Evolutionary conservation across 2,888 invertebrate species (phyloP), one percentile per base, ranked within the genome.

Genomic region (Ornithoptera priamus): DNA sequence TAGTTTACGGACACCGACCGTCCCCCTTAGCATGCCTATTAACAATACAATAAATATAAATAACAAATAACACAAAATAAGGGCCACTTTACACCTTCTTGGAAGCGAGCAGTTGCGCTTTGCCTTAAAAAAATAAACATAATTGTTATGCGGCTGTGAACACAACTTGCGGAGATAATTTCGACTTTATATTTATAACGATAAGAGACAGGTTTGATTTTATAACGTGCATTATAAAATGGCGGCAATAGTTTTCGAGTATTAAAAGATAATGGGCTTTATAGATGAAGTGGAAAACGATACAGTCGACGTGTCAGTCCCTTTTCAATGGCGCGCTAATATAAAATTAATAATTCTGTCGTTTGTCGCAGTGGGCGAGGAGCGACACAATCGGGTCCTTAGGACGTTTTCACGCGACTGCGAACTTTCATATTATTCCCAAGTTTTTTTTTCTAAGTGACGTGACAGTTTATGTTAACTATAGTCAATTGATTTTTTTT

Each of bases 21-120:
- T 85, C 83, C 87, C 83, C 88, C 87, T 86, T 86, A 86, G 85
- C 89, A 87, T 87, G 90, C 90, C 88, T 91, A 92, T 92, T 92
- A 92, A 92, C 90, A 92, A 92, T 90, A 92, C 90, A 92, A 91
- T 91, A 88, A 92, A 90, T 70, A 90, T 91, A 92, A 92, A 89
- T 90, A 89, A 87, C 88, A 90, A 86, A 86, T 85, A 86, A 85
- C 82, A 84, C 80, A 84, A 90, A 89, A 87, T 86, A 87, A 86
- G 84, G 77, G 79, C 88, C 90, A 92, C 89, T 92, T 92, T 92
- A 92, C 92, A 92, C 92, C 90, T 92, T 92, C 92, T 88, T 85
- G 87, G 92, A 92, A 92, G 82, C 86, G 83, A 84, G 83, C 89
- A 88, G 90, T 90, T 89, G 88, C 82, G 74, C 79, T 77, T 78